phyloP scores from a whole-genome alignment of 2,888 invertebrate genomes.

The Dione vanillae region DNA sequence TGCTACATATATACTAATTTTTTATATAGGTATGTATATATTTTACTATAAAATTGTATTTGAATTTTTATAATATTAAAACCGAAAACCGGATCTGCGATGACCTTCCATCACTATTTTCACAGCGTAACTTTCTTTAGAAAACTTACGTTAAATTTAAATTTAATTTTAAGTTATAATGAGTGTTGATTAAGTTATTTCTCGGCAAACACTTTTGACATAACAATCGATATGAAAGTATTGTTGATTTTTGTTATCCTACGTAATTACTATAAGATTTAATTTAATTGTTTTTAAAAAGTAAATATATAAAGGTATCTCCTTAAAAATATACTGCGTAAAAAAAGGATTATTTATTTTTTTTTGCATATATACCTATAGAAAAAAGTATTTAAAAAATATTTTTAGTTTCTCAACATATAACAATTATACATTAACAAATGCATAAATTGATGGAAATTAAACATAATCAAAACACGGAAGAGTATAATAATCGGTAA shows the following conservation, averaged over 20 bases:
- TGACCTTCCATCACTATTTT: slow-evolving; percentile 25
- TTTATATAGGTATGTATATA: no score
- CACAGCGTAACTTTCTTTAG: slow-evolving; percentile 24
- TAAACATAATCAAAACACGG: slow-evolving; percentile 17
- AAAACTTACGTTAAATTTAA: slow-evolving; percentile 16
- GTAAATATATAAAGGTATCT: no score
- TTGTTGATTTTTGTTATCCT: no score
- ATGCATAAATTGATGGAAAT: neutral
- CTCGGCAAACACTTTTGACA: neutral
- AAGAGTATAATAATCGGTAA: slow-evolving; percentile 18
- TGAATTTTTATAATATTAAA: neutral
- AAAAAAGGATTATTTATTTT: no score
- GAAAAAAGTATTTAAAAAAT: no score
- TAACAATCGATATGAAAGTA: no score
- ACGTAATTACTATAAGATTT: no score
- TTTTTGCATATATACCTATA: no score
- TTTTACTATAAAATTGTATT: neutral
- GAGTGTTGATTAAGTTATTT: slow-evolving; percentile 5
- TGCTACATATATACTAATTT: no score
- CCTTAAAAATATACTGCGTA: no score
- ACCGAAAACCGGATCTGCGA: slow-evolving; percentile 8
- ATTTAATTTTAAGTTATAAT: slow-evolving; percentile 14
- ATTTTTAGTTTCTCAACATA: neutral
- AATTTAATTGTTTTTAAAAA: no score
- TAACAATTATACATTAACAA: neutral